Evolutionary conservation across 2,113 vertebrate species (phyloP).

Genomic region (Asarcornis scutulata): DNA sequence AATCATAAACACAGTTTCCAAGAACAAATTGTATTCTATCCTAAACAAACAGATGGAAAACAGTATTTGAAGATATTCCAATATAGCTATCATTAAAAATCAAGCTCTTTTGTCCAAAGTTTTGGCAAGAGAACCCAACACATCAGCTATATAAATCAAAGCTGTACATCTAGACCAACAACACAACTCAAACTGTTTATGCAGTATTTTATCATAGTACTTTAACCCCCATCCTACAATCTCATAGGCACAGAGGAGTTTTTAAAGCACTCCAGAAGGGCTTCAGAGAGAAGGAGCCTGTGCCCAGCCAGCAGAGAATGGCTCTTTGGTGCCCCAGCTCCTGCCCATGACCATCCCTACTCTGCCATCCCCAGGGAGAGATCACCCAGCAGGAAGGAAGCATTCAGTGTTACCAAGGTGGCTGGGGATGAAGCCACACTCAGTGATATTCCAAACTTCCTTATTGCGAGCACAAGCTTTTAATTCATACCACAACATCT

Average conservation of each 20-base stretch:
- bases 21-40: slow-evolving; percentile 28
- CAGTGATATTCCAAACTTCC: too few relatives aligned
- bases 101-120: neutral
- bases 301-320: neutral
- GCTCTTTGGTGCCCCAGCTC: neutral
- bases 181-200: neutral
- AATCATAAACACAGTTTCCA: slow-evolving; percentile 1
- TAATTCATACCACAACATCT: neutral
- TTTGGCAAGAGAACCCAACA: neutral
- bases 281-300: neutral
- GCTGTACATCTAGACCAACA: neutral
- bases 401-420: neutral
- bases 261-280: neutral
- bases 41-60: slow-evolving; percentile 16
- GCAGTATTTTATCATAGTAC: neutral
- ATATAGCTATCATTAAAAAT: neutral
- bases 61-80: neutral
- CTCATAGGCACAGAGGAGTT: neutral
- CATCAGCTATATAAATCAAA: neutral
- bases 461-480: neutral
- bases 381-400: neutral
- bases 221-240: neutral
- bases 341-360: neutral
- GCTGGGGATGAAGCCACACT: neutral
- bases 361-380: neutral